Evolutionary conservation across 1,140 invertebrate genomes (phyloP).

Genomic region (Doryteuthis pealeii): DNA sequence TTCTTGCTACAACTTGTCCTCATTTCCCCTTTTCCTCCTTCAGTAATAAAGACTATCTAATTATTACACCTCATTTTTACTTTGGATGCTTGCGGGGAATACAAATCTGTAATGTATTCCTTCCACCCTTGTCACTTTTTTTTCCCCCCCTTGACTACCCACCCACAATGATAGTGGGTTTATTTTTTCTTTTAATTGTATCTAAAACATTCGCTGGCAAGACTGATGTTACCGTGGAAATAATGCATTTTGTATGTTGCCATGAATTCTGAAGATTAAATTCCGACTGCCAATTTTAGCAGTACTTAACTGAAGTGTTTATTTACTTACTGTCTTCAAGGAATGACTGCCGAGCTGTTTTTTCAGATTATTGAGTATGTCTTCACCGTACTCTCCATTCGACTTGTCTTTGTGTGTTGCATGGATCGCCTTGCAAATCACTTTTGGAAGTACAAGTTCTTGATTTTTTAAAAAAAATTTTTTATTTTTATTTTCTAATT

Average conservation of each 20-base stretch:
- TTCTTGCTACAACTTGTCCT: constrained; percentile 2
- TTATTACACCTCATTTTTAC: not conserved
- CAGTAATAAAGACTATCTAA: not conserved
- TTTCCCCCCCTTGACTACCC: no score
- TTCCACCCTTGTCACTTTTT: not conserved
- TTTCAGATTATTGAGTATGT: no score
- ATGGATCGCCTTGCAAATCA: no score
- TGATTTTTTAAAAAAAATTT: no score
- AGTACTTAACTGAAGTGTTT: constrained; percentile 8
- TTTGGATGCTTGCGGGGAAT: not conserved
- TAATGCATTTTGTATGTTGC: constrained; percentile 11
- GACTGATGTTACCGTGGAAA: constrained; percentile 6
- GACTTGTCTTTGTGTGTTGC: no score
- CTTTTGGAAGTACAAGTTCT: no score
- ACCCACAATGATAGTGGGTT: no score
- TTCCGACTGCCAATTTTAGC: constrained; percentile 6
- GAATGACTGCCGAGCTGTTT: no score
- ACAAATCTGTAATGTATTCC: not conserved
- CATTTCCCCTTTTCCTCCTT: not conserved
- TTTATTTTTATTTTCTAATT: no score
- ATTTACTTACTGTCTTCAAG: not conserved
- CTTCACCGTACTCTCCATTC: no score
- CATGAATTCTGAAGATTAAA: constrained; percentile 11
- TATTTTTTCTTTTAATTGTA: not conserved
- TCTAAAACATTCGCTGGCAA: constrained; percentile 3